phyloP scores from a whole-genome alignment of 1,140 invertebrate genomes.

The Hestina assimilis region DNA sequence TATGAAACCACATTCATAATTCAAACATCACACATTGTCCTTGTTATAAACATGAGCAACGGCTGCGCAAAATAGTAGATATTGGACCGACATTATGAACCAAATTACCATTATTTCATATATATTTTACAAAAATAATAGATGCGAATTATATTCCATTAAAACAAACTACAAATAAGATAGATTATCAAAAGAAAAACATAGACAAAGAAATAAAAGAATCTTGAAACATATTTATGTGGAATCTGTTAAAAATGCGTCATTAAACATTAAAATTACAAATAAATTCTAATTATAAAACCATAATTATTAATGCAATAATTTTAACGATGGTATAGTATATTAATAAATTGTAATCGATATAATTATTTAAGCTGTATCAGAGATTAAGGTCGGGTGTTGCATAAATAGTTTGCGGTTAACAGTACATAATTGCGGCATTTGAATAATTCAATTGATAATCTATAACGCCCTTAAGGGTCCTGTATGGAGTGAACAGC shows the following conservation, averaged over 20 bases:
- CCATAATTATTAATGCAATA: background rate
- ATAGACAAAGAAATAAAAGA: too few species aligned
- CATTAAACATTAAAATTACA: background rate
- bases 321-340: constrained; percentile 5
- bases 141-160: too few species aligned
- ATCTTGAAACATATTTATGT: too few species aligned
- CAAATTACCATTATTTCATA: background rate
- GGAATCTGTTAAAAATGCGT: too few species aligned
- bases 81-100: background rate
- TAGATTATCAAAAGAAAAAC: too few species aligned
- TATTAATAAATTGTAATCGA: constrained; percentile 13
- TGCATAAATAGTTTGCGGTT: constrained; percentile 21
- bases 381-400: constrained; percentile 9
- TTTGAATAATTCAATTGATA: constrained; percentile 42
- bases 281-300: background rate
- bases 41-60: background rate
- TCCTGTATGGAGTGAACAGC: constrained; percentile 35
- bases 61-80: background rate
- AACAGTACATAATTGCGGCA: constrained; percentile 30
- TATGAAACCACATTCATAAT: background rate
- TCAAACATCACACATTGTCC: background rate
- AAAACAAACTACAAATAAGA: background rate
- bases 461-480: constrained; percentile 30
- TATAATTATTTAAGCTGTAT: constrained; percentile 18
- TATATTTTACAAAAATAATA: too few species aligned